Percentiles rank a stretch among this genome's conserved stretches.
These are phyloP conservation scores for Hoplodrina ambigua DNA, from an alignment of 2,888 invertebrate species.

Conservation along the genomic window DNA sequence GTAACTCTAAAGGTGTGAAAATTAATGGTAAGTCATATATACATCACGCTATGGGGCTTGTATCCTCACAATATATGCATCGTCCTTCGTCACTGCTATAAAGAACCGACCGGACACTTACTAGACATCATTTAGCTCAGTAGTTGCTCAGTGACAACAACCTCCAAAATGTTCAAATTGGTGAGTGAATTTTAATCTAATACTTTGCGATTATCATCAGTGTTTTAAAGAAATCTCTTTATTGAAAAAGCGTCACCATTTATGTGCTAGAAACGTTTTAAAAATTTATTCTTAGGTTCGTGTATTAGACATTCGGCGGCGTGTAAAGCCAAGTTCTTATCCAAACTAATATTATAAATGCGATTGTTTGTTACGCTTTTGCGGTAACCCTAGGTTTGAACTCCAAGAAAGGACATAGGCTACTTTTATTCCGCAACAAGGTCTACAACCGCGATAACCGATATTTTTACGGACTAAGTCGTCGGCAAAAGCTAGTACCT, in stretches of 20 bases:
- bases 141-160: constrained; percentile 51
- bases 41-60: constrained; percentile 14
- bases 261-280: background rate
- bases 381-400: too few species aligned
- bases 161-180: constrained; percentile 82
- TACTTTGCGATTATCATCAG: background rate
- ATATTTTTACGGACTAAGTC: too few species aligned
- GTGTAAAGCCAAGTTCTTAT: too few species aligned
- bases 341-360: too few species aligned
- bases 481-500: too few species aligned
- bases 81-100: constrained; percentile 69
- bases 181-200: constrained; percentile 73
- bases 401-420: too few species aligned
- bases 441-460: too few species aligned
- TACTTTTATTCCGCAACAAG: too few species aligned
- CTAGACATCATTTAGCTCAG: constrained; percentile 66
- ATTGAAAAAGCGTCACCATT: background rate
- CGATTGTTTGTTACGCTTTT: too few species aligned
- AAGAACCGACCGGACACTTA: constrained; percentile 51
- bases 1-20: constrained; percentile 28
- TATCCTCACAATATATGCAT: constrained; percentile 38
- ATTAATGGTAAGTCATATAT: constrained; percentile 12
- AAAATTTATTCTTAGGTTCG: background rate
- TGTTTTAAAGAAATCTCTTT: background rate
- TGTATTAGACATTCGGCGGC: too few species aligned